A percentile compares a stretch with the other conserved stretches of the same genome.
Conservation (phyloP, 2,888 invertebrate genomes). For the Rhagonycha fulva region DNA sequence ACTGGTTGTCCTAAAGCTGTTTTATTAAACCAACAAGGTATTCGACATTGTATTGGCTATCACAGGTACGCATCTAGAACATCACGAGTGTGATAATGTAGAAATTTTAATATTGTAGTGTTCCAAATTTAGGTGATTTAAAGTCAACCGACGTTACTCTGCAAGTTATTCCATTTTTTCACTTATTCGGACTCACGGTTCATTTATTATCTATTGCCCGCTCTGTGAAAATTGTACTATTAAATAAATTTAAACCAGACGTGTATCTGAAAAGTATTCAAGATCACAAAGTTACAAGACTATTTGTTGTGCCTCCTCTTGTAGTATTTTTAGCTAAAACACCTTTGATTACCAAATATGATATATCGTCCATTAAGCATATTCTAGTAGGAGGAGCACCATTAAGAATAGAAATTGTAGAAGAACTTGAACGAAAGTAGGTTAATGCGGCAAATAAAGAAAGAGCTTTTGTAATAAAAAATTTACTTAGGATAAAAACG, state of each 20-base stretch:
- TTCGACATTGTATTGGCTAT: not conserved
- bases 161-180: not conserved
- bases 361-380: not conserved
- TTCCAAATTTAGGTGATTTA: not conserved
- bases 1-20: constrained; percentile 80
- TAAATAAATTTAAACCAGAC: not conserved
- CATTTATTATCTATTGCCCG: not conserved
- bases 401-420: constrained; percentile 59
- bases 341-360: not conserved
- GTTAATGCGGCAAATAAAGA: not conserved
- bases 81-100: not conserved
- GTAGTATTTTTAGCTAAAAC: not conserved
- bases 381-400: not conserved
- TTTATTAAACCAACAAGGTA: constrained; percentile 58
- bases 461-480: not conserved
- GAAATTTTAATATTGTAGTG: not conserved
- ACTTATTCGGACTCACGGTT: not conserved
- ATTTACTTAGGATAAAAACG: not conserved
- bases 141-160: not conserved
- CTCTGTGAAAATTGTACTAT: not conserved
- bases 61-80: not conserved
- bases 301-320: not conserved
- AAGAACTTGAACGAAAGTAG: constrained; percentile 50
- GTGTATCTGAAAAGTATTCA: not conserved
- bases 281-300: not conserved